These are phyloP conservation scores for Sinocyclocheilus grahami DNA, from an alignment of 2,113 vertebrate genomes.

Conservation along the genomic window DNA sequence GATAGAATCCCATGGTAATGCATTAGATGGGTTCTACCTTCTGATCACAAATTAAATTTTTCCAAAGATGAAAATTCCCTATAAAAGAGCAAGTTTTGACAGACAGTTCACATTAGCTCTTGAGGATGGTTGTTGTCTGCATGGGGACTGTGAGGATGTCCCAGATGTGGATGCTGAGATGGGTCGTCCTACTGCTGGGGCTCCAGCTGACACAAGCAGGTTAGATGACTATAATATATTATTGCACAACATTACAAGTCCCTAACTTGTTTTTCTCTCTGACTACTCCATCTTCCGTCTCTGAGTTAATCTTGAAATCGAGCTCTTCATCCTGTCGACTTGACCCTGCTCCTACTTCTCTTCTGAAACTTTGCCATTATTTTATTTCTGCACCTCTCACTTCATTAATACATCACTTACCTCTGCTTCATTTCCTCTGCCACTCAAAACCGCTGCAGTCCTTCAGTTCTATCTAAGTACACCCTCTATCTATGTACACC, in stretches of 20 bases:
- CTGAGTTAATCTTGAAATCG: too few species aligned
- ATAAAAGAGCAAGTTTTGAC: background rate
- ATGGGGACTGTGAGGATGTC: slow-evolving; percentile 29
- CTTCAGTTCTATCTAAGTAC: background rate
- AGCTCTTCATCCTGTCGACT: background rate
- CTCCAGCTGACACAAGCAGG: slow-evolving; percentile 31
- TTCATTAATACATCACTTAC: background rate
- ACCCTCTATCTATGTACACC: background rate
- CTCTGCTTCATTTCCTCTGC: background rate
- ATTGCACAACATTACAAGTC: background rate
- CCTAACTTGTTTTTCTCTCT: too few species aligned
- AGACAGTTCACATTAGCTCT: background rate
- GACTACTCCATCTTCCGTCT: too few species aligned
- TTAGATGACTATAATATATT: background rate
- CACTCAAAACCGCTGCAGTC: background rate
- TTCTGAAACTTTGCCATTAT: background rate
- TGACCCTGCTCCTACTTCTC: background rate
- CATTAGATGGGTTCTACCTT: slow-evolving; percentile 26
- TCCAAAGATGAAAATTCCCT: background rate
- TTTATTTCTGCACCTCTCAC: background rate
- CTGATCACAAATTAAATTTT: background rate
- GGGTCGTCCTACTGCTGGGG: slow-evolving; percentile 17
- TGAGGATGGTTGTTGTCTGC: background rate
- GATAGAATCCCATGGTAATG: too few species aligned
- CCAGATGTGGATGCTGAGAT: slow-evolving; percentile 20